phyloP scores from a whole-genome alignment of 2,113 vertebrate genomes.

The Mirza zaza region DNA sequence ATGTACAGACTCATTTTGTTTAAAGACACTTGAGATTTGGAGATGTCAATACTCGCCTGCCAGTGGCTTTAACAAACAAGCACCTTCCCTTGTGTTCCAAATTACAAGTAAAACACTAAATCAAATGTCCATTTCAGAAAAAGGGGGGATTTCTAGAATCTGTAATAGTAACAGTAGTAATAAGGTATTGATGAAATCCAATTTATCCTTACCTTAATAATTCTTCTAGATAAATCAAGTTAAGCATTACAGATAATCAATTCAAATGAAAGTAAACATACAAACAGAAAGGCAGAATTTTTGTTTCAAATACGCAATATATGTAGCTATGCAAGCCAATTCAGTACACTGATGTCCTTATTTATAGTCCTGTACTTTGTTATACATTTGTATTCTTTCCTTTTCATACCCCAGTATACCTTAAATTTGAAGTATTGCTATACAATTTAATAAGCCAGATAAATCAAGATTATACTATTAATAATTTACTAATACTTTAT shows the following conservation, averaged over 20 bases:
- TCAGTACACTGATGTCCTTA: neutral
- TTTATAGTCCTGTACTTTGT: constrained; percentile 3
- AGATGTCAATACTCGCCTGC: neutral
- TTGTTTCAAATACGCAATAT: constrained; percentile 21
- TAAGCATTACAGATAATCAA: neutral
- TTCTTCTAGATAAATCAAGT: constrained; percentile 9
- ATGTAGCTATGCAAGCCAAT: neutral
- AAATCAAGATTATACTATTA: neutral
- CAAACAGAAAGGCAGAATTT: constrained; percentile 7
- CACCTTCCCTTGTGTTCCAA: neutral
- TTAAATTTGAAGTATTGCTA: neutral
- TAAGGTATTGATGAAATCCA: neutral
- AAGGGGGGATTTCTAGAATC: neutral
- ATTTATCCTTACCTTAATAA: constrained; percentile 24
- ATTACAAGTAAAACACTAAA: constrained; percentile 44
- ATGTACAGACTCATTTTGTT: neutral
- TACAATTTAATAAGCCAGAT: neutral
- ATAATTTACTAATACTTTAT: neutral
- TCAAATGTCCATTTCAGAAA: neutral
- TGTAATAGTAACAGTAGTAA: neutral
- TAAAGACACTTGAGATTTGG: constrained; percentile 22
- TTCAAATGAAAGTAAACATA: neutral
- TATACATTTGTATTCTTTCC: constrained; percentile 18
- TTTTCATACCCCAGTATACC: neutral
- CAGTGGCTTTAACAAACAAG: constrained; percentile 43